Evolutionary conservation across 2,888 invertebrate species (phyloP), one percentile per base, ranked within the genome.

Genomic region (Erannis defoliaria): DNA sequence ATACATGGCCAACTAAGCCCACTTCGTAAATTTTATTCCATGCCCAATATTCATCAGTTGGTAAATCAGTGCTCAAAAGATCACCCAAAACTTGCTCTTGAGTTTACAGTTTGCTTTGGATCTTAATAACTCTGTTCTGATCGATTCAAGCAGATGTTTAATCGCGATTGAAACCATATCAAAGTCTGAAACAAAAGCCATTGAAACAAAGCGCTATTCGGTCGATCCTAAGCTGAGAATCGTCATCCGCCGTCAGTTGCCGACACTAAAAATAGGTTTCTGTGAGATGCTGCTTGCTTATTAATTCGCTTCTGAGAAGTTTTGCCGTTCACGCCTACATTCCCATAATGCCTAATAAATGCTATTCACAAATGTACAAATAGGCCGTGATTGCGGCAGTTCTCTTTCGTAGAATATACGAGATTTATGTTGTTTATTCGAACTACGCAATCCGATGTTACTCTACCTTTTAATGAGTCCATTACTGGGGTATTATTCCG

Each of bases 241-340:
- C 59, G 56, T 63, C 53, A 50, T 57, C 61, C 54, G 56, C 29
- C 33, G 53, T 18, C 55, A 31, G 51, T 50, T 45, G 50, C 50
- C 46, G 23, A 43, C 53, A 48, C 67, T 72, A 79, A 71, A 75
- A 75, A 78, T 80, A 79, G 70, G 62, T 46, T 75, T 74, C 72
- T 61, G 55, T 63, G 73, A 75, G 74, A 70, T 61, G 64, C 64
- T 58, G 58, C 64, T 62, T 62, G 77, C 55, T 74, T 77, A 72
- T 73, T 76, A 73, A 80, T 66, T 60, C 26, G 49, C 51, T 70
- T 68, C 66, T 31, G 37, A 66, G 70, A 68, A 70, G 50, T 66
- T 64, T 46, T 37, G 56, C 61, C 61, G 64, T 46, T 49, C 31
- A 55, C 64, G 62, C 55, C 51, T 55, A 62, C 61, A 33, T 50